Percentiles rank a stretch among this genome's conserved stretches.
Evolutionary conservation across 2,888 invertebrate species (phyloP).

Genomic region (Glaucopsyche alexis): DNA sequence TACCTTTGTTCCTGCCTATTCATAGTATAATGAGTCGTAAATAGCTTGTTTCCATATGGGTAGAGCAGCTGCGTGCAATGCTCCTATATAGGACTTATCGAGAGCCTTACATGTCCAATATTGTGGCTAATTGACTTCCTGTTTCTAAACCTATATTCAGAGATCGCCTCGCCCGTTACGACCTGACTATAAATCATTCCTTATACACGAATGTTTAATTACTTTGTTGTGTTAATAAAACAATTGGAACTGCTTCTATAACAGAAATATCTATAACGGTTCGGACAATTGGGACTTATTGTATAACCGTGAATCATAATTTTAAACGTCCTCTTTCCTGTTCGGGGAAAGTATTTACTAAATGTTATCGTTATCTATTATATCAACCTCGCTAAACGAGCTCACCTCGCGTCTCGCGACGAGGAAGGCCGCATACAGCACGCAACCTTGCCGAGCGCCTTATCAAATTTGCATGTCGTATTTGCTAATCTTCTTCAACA

Average conservation of each 20-base stretch:
- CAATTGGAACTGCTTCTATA: neutral
- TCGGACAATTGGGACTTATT: neutral
- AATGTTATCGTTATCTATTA: conserved; percentile 13
- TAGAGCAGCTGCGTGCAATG: conserved; percentile 25
- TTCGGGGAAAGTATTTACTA: conserved; percentile 31
- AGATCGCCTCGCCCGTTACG: neutral
- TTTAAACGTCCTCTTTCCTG: conserved; percentile 15
- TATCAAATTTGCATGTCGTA: conserved; percentile 45
- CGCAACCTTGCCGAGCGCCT: conserved; percentile 53
- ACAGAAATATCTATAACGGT: neutral
- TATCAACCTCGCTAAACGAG: conserved; percentile 49
- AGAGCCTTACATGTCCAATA: conserved; percentile 26
- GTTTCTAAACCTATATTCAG: conserved; percentile 23
- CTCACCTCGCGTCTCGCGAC: conserved; percentile 71
- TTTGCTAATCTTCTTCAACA: conserved; percentile 35
- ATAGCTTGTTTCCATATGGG: conserved; percentile 24
- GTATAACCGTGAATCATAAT: neutral
- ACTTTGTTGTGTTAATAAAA: conserved; percentile 7
- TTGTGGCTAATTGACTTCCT: conserved; percentile 27
- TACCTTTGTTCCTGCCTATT: conserved; percentile 19
- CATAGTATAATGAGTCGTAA: conserved; percentile 21
- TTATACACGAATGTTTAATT: neutral
- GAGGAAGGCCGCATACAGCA: conserved; percentile 71
- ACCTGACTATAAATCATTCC: conserved; percentile 1
- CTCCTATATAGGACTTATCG: conserved; percentile 26